Evolutionary conservation across 2,113 vertebrate genomes (phyloP).

Genomic region (Oxyura jamaicensis): DNA sequence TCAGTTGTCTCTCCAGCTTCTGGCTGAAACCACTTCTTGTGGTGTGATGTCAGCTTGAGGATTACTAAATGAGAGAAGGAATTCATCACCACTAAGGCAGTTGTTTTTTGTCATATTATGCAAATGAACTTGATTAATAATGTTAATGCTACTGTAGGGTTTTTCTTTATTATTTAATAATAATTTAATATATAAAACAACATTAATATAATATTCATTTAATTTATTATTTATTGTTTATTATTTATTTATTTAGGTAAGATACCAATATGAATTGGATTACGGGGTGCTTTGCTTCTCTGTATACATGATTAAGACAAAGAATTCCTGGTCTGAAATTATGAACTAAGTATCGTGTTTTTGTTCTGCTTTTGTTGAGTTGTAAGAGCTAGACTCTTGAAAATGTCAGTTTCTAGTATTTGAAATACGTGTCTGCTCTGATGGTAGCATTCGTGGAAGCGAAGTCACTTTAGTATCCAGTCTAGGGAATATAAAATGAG

Average conservation of each 20-base stretch:
- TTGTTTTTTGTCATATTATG: not conserved
- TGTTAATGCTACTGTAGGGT: not conserved
- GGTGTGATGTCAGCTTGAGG: not conserved
- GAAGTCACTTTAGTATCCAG: not conserved
- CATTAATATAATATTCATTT: too few relatives aligned
- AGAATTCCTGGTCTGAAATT: not conserved
- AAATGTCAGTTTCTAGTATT: not conserved
- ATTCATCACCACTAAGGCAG: not conserved
- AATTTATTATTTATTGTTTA: too few relatives aligned
- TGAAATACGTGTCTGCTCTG: not conserved
- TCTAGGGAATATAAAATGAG: not conserved
- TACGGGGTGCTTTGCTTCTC: not conserved
- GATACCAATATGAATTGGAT: not conserved
- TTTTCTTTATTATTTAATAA: not conserved
- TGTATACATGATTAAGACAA: not conserved
- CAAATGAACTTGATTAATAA: not conserved
- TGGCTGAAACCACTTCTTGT: not conserved
- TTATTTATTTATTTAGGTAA: not conserved
- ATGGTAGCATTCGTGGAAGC: not conserved
- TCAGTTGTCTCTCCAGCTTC: not conserved
- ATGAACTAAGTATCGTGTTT: not conserved
- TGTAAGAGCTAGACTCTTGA: not conserved
- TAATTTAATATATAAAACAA: too few relatives aligned
- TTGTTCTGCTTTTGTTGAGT: not conserved
- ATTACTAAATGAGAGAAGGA: not conserved